Conservation (phyloP, 2,113 vertebrate species). For the Sinocyclocheilus anophthalmus region DNA sequence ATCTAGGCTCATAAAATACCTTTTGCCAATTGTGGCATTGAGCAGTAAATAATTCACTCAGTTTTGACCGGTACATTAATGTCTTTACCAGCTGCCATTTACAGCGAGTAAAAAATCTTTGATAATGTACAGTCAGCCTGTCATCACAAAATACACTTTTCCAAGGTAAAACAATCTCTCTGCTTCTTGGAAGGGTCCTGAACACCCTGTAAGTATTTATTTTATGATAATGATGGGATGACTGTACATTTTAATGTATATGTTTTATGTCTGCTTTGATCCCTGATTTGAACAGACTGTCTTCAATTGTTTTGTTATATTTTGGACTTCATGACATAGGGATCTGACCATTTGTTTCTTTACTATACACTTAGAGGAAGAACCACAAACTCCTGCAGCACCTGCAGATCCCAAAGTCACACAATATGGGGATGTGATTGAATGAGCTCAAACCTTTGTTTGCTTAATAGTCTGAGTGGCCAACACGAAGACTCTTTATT, state of each 20-base stretch:
- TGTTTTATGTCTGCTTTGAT: neutral
- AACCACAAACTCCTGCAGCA: conserved; percentile 55
- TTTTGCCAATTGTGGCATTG: neutral
- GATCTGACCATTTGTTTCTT: neutral
- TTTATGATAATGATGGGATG: neutral
- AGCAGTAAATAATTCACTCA: no score
- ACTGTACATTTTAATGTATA: neutral
- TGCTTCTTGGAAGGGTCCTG: neutral
- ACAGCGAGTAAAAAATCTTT: neutral
- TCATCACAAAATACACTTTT: neutral
- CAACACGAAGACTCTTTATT: neutral
- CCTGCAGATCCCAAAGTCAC: conserved; percentile 62
- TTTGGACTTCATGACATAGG: neutral
- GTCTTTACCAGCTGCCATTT: neutral
- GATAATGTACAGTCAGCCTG: neutral
- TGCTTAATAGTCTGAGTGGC: neutral
- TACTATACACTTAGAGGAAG: conserved; percentile 41
- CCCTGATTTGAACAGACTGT: neutral
- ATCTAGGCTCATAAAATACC: neutral
- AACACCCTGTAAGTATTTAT: neutral
- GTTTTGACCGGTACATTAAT: no score
- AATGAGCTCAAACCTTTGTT: conserved; percentile 56
- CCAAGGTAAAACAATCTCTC: no score
- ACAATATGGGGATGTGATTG: conserved; percentile 74
- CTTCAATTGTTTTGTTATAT: neutral